These are phyloP conservation scores for Solenopsis invicta DNA, from an alignment of 1,140 invertebrate species.

Conservation along the genomic window DNA sequence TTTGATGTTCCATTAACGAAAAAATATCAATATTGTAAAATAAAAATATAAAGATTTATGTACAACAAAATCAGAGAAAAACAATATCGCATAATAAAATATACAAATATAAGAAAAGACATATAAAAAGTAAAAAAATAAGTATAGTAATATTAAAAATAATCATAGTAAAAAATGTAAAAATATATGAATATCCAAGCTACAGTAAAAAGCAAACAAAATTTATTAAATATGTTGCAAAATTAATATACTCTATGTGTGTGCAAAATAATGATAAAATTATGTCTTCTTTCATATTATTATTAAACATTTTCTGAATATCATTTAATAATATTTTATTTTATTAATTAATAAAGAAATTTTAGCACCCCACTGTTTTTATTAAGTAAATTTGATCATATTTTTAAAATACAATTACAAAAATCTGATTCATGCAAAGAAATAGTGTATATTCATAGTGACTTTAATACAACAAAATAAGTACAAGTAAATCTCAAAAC, in stretches of 20 bases:
- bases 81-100: background rate
- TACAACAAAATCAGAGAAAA: background rate
- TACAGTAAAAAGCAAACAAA: background rate
- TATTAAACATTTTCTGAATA: constrained; percentile 1
- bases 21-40: constrained; percentile 9
- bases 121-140: too few species aligned
- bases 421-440: constrained; percentile 41
- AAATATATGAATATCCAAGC: background rate
- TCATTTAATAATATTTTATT: too few species aligned
- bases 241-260: background rate
- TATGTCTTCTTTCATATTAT: background rate
- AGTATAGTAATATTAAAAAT: background rate
- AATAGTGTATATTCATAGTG: constrained; percentile 10
- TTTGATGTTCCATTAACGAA: background rate
- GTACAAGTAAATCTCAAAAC: constrained; percentile 53
- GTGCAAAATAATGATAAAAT: background rate
- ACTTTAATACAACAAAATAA: constrained; percentile 25
- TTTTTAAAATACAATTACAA: background rate
- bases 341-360: too few species aligned
- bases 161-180: background rate
- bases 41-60: background rate
- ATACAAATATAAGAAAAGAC: background rate
- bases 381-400: background rate
- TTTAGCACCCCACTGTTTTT: background rate
- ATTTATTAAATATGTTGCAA: background rate